Base-by-base conservation (phyloP, 2,888 invertebrate genomes). In the Neoascia interrupta region DNA sequence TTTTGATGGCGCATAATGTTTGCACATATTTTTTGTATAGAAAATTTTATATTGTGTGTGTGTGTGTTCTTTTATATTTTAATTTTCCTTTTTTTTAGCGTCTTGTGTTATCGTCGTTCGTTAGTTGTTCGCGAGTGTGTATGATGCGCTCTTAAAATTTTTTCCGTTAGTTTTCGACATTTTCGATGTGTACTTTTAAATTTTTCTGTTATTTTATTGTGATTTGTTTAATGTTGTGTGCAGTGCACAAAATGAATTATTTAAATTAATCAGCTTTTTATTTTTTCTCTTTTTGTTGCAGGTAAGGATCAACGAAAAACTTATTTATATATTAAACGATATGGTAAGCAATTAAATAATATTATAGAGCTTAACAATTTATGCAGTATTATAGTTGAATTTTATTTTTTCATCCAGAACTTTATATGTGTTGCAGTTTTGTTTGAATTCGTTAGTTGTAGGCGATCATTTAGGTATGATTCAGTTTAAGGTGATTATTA, bases 221-320 rank as follows among this genome's bases (percentile, higher is more conserved):
- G 58, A 54, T 60, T 66, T 72, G 16, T 79, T 66, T 49, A 72
- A 66, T 79, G 74, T 69, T 64, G 43, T 61, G 68, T 80, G 69
- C 54, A 21, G 13, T 21, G 19, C 43, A 6, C 19, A 21, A n/a
- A 37, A 5, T 49, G n/a, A n/a, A n/a, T 31, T 31, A 3, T 31
- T 31, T 26, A 26, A 26, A 26, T 26, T 69, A 68, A 79, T 73
- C 51, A 66, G 60, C 56, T 45, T 61, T 51, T 63, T 81, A 60
- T 73, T 81, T 68, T 83, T 81, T 82, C 63, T 84, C 39, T 82
- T 80, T 72, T 84, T 82, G 26, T 87, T 87, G 56, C 86, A 87
- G 87, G 87, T 87, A 87, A 87, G 87, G 85, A 86, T 87, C 81
- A 86, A 88, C 84, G 87, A 87, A 85, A 85, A 87, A 84, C 84